These are phyloP conservation scores for Catharus fuscescens DNA, from an alignment of 2,113 vertebrate genomes.

Conservation along the genomic window DNA sequence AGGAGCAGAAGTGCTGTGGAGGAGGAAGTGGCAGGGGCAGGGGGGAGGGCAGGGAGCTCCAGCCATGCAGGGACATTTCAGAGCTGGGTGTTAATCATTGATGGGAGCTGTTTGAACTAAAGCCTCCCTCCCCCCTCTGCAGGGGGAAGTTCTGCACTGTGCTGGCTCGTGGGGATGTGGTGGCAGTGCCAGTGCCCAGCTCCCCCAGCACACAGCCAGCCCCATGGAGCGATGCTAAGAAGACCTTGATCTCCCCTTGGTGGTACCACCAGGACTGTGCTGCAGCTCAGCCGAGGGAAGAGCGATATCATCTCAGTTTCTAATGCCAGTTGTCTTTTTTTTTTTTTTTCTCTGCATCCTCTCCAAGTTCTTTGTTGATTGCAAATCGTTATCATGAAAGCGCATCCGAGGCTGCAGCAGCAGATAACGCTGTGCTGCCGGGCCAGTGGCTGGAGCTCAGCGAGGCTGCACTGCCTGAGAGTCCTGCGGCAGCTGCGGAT, in stretches of 20 bases:
- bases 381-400: slow-evolving; percentile 28
- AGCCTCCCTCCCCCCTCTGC: neutral
- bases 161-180: accelerated
- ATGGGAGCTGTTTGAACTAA: neutral
- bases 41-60: neutral
- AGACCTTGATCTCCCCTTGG: slow-evolving; percentile 9
- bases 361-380: slow-evolving; percentile 14
- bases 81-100: neutral
- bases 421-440: neutral
- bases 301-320: neutral
- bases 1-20: neutral
- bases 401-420: neutral
- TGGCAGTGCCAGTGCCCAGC: neutral
- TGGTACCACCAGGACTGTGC: accelerated
- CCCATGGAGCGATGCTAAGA: accelerated
- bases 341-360: neutral
- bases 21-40: neutral
- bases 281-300: neutral
- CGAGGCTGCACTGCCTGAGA: neutral
- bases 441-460: neutral
- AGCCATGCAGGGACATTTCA: neutral
- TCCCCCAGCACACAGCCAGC: neutral
- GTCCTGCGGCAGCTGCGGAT: slow-evolving; percentile 15
- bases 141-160: neutral
- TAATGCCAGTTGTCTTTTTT: neutral